A percentile compares a stretch with the other conserved stretches of the same genome.
Evolutionary conservation across 2,113 vertebrate genomes (phyloP).

Genomic region (Geococcyx californianus): DNA sequence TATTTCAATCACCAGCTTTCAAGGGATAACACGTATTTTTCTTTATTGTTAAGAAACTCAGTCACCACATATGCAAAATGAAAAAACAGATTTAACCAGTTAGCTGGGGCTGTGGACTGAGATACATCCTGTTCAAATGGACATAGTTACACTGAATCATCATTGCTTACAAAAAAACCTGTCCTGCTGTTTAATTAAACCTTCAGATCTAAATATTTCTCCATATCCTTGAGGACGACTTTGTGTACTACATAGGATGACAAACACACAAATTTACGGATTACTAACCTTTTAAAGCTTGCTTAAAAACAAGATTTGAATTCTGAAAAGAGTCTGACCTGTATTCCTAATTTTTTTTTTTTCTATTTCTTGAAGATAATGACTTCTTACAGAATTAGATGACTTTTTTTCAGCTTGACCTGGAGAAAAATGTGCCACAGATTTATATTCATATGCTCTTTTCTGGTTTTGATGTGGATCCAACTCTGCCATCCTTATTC

Average conservation of each 20-base stretch:
- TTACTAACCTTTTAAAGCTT: no score
- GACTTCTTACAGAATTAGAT: background rate
- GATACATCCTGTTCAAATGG: slow-evolving; percentile 39
- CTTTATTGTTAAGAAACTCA: slow-evolving; percentile 15
- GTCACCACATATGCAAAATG: slow-evolving; percentile 51
- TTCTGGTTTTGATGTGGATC: background rate
- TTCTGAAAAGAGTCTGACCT: background rate
- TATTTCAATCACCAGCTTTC: slow-evolving; percentile 61
- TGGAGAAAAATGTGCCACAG: background rate
- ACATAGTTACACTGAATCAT: slow-evolving; percentile 36
- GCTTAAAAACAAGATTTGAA: background rate
- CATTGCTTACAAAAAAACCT: background rate
- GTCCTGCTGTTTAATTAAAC: background rate
- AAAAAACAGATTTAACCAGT: slow-evolving; percentile 54
- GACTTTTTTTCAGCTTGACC: background rate
- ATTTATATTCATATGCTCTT: background rate
- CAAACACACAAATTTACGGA: background rate
- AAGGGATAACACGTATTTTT: background rate
- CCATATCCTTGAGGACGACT: background rate
- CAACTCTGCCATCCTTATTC: background rate
- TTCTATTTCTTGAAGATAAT: background rate
- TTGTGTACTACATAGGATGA: background rate
- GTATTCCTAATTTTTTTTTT: background rate
- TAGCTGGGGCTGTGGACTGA: slow-evolving; percentile 31
- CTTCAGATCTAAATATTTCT: slow-evolving; percentile 22